Evolutionary conservation across 2,797 vertebrate species (phyloP).

Genomic region (Spea hammondii): DNA sequence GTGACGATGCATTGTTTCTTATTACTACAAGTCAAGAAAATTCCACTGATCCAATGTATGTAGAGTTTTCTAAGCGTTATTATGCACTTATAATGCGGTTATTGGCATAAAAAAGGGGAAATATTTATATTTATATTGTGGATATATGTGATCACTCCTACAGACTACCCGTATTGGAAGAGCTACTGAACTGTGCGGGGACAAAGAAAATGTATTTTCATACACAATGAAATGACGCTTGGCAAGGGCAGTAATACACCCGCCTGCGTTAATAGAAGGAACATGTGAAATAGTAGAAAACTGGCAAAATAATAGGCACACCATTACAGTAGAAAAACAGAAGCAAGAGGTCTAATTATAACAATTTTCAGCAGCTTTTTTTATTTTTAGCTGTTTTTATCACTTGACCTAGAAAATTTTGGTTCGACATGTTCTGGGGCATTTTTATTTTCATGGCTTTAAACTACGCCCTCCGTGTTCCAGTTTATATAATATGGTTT

Average conservation of each 20-base stretch:
- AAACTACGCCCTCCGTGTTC: neutral
- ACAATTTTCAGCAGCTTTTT: neutral
- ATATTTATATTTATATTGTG: constrained; percentile 16
- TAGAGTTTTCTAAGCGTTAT: constrained; percentile 10
- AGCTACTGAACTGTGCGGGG: constrained; percentile 12
- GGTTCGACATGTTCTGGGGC: neutral
- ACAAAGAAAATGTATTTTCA: constrained; percentile 35
- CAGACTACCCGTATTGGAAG: constrained; percentile 26
- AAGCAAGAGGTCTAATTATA: constrained; percentile 8
- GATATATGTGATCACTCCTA: constrained; percentile 18
- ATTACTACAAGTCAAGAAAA: constrained; percentile 1
- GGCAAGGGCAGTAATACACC: constrained; percentile 22
- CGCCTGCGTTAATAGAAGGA: constrained; percentile 37
- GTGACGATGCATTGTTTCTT: neutral
- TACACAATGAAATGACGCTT: constrained; percentile 37
- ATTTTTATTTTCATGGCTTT: neutral
- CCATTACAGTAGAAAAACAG: neutral
- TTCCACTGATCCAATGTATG: neutral
- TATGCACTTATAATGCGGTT: constrained; percentile 4
- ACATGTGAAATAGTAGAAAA: constrained; percentile 35
- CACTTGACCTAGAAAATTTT: neutral
- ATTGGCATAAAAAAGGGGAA: constrained; percentile 4
- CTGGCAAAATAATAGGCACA: constrained; percentile 23
- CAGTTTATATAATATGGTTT: neutral
- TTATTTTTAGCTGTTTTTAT: constrained; percentile 4